Evolutionary conservation across 2,888 invertebrate genomes (phyloP), one percentile per base, ranked within the genome.

Genomic region (Dryocosmus kuriphilus): DNA sequence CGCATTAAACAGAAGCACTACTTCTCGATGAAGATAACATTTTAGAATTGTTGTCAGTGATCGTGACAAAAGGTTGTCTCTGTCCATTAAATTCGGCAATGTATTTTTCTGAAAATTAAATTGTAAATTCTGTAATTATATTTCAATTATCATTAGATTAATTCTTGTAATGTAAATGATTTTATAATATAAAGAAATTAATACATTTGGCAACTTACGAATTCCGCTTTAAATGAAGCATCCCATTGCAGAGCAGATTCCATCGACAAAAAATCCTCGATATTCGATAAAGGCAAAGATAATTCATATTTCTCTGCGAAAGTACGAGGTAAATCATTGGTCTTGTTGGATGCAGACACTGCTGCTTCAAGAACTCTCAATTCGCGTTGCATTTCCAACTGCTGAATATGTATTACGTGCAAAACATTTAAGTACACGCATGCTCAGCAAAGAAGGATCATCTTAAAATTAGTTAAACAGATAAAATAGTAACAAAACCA

Each of bases 281-380:
- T 8, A 11, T 11, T 65, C 22, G 35, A 4, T 22, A 65, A n/a
- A 9, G 63, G 63, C 7, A 65, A 38, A 38, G 22, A 38, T n/a
- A 63, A 63, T 6, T 63, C 8, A 22, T 38, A 65, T 22, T 65
- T 65, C 22, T 65, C 63, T n/a, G 63, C n/a, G 11, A 65, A 65
- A 11, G 35, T 22, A 22, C 38, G 63, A 9, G 63, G 63, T 24
- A 65, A 22, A 38, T 65, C 22, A 38, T 38, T 38, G 16, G 16
- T 46, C 16, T 46, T 46, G 3, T 46, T 46, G 0, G 46, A 46
- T 46, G 16, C 9, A 19, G 46, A 46, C 5, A 19, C 3, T 46
- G 46, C 16, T 41, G 41, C 41, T 41, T 41, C 41, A 2, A 41
- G 16, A 41, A 16, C 14, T 16, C 41, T 16, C 41, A 46, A 46